Percentiles rank a stretch among this genome's conserved stretches.
Evolutionary conservation across 30 jellyfish, hydroid and myxozoan genomes (phyloP).

Genomic region (Sanderia malayensis): DNA sequence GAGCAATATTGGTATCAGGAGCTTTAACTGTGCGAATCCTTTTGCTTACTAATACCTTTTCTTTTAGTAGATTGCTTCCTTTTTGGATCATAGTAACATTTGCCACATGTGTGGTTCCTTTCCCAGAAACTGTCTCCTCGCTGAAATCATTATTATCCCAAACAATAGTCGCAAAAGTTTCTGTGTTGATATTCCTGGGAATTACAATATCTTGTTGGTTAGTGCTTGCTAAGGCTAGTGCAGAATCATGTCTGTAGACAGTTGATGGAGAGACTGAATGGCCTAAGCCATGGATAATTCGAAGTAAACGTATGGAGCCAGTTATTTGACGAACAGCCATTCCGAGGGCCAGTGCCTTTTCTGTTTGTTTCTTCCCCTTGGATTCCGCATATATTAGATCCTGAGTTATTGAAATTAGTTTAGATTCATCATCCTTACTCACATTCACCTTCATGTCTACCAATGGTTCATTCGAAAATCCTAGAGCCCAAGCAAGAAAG

Average conservation of each 20-base stretch:
- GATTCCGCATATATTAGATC: slow-evolving; percentile 46
- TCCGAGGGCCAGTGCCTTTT: slow-evolving; percentile 53
- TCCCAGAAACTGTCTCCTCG: slow-evolving; percentile 52
- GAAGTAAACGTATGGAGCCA: slow-evolving; percentile 34
- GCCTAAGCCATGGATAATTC: slow-evolving; percentile 48
- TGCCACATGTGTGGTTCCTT: slow-evolving; percentile 64
- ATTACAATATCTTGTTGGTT: slow-evolving; percentile 18
- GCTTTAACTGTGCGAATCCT: slow-evolving; percentile 33
- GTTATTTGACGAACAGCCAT: slow-evolving; percentile 67
- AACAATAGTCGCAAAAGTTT: slow-evolving; percentile 22
- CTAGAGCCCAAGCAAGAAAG: slow-evolving; percentile 44
- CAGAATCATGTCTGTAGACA: slow-evolving; percentile 59
- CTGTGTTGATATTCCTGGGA: slow-evolving; percentile 37
- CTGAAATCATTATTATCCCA: slow-evolving; percentile 51
- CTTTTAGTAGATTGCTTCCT: slow-evolving; percentile 8
- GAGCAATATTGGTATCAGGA: slow-evolving; percentile 23
- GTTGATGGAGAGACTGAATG: slow-evolving; percentile 71
- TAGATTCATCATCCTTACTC: slow-evolving; percentile 36
- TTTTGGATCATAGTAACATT: slow-evolving; percentile 40
- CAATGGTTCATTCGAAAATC: slow-evolving; percentile 54
- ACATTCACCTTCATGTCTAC: slow-evolving; percentile 19
- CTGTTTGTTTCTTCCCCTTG: slow-evolving; percentile 41
- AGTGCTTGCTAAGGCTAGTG: slow-evolving; percentile 32
- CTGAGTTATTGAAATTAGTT: slow-evolving; percentile 53
- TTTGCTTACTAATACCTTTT: slow-evolving; percentile 19